Base-by-base conservation (phyloP, 2,888 invertebrate genomes). In the Dryococelus australis region DNA sequence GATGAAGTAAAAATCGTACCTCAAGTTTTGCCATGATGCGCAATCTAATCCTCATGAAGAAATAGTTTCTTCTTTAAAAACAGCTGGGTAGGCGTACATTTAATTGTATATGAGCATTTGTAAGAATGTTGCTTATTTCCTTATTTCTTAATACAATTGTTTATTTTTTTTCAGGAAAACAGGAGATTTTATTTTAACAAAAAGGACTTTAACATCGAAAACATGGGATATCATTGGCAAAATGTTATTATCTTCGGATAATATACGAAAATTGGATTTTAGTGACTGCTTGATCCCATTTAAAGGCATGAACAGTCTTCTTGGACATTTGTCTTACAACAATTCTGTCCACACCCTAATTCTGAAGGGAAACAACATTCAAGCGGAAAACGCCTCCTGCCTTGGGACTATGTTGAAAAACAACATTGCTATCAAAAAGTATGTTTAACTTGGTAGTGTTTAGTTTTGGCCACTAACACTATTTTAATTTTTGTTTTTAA, bases 281-380 rank as follows among this genome's bases (percentile, higher is more conserved):
- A 91, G 92, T 84, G 92, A 93, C 88, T 92, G 92, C 86, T 91
- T 92, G 90, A 89, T 92, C 8, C 90, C 92, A 13, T 90, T 92
- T 9, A 92, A 92, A 90, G 92, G 92, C 65, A 89, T 92, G 12
- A 88, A 88, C 87, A 90, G 90, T 47, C 90, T 93, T 83, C 87
- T 92, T 2, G 91, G 92, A 86, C 92, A 92, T 0, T 89, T 92
- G 20, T 90, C 90, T 78, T 91, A 92, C 88, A 92, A 92, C 84
- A 91, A 92, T 0, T 90, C 90, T 65, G 90, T 92, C n/a, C 90
- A 90, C 20, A 89, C 90, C 0, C 84, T 92, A n/a, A 92, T 92
- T 88, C 90, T 92, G 1, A 91, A 92, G 86, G 92, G 93, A 20
- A 93, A 93, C 88, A 92, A 92, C 85, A 92, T 93, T 87, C 91